A percentile compares a stretch with the other conserved stretches of the same genome.
Evolutionary conservation across 2,113 vertebrate species (phyloP).

Genomic region (Furnarius figulus): DNA sequence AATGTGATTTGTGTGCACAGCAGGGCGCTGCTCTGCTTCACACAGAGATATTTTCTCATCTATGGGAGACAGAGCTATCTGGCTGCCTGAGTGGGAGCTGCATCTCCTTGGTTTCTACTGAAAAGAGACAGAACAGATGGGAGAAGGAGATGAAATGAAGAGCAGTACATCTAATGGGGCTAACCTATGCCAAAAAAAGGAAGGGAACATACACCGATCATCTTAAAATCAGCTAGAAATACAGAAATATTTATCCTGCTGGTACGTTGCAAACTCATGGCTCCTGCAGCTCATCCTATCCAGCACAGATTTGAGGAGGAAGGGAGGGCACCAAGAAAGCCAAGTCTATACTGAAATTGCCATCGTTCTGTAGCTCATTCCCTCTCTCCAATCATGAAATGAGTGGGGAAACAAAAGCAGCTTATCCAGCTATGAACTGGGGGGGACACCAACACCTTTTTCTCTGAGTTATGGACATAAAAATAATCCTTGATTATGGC

Average conservation of each 20-base stretch:
- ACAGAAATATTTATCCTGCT: constrained; percentile 56
- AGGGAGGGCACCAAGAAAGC: neutral
- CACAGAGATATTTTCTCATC: neutral
- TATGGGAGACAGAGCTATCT: neutral
- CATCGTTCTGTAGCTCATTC: neutral
- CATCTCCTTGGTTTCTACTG: neutral
- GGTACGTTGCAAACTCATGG: neutral
- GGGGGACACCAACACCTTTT: neutral
- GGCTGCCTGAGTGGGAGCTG: constrained; percentile 10
- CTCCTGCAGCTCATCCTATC: neutral
- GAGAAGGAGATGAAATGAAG: constrained; percentile 24
- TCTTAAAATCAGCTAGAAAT: constrained; percentile 13
- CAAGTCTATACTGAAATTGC: neutral
- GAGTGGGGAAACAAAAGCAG: neutral
- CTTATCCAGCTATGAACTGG: neutral
- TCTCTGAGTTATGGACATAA: neutral
- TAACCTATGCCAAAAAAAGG: constrained; percentile 42
- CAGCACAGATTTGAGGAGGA: neutral
- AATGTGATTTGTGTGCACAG: neutral
- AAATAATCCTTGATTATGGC: neutral
- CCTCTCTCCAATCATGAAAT: neutral
- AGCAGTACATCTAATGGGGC: constrained; percentile 1
- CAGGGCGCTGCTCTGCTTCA: neutral
- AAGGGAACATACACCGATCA: constrained; percentile 11
- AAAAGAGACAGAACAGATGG: constrained; percentile 53